Base-by-base conservation (phyloP, 2,888 invertebrate species). In the Phania funesta region DNA sequence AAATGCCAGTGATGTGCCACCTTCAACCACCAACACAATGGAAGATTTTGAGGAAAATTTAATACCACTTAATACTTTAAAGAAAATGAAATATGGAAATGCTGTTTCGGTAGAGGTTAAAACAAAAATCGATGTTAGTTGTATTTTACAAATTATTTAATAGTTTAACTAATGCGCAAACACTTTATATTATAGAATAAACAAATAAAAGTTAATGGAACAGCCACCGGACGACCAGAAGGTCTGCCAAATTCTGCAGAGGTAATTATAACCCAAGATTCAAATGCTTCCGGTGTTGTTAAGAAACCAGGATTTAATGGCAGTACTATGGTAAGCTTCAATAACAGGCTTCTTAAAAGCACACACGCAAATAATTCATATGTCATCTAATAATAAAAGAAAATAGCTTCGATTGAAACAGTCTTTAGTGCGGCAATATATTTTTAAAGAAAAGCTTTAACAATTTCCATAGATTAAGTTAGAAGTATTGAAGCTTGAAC, bases 21-120 rank as follows among this genome's bases (percentile, higher is more conserved):
- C 60, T 8, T 75, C 84, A 1, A 84, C 85, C 11, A 84, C 85
- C 7, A 82, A 84, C 29, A 86, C 86, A 9, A 74, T 88, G 75
- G 92, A 94, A 93, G 91, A 92, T 92, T 86, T 92, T 90, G 85
- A 94, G 92, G 91, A 92, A 89, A 85, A 90, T 75, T 78, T 89
- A 92, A 94, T 86, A 87, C 92, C 84, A 84, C 90, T 78, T 88
- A 93, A 86, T 92, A 93, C 86, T 89, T 92, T 85, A 90, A 94
- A 86, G 91, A 93, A 88, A 88, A 86, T 91, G 86, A 90, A 89
- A 84, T 90, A 91, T 84, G 90, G 91, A 64, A 90, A 85, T 73
- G 89, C 87, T 32, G 86, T 85, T 65, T 87, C 86, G 1, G 88
- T 83, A 80, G 90, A 87, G 83, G 83, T 90, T 85, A 87, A 89